Percentiles rank a stretch among this genome's conserved stretches.
Evolutionary conservation across 1,140 invertebrate species (phyloP).

Genomic region (Papilio polyxenes): DNA sequence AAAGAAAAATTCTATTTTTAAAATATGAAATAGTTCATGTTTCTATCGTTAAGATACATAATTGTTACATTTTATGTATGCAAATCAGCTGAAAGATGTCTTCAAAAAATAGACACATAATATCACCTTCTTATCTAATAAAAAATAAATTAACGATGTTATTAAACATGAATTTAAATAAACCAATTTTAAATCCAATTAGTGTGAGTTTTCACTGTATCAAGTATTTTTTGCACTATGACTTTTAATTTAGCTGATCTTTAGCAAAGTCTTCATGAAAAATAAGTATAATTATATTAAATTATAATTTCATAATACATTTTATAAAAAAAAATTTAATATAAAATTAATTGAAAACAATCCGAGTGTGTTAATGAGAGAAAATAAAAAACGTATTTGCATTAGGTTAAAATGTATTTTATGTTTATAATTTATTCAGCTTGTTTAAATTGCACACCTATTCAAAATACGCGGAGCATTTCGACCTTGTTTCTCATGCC

Average conservation of each 20-base stretch:
- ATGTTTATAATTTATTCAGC: neutral
- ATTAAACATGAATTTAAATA: no score
- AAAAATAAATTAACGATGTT: no score
- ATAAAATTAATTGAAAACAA: neutral
- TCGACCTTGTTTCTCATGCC: constrained; percentile 3
- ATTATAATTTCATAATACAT: neutral
- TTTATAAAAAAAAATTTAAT: neutral
- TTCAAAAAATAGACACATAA: no score
- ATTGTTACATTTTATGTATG: no score
- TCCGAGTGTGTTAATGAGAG: neutral
- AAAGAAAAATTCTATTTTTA: neutral
- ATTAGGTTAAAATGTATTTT: constrained; percentile 5
- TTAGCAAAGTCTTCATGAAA: neutral
- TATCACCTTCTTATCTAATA: no score
- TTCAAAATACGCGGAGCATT: neutral
- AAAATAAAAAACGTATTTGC: constrained; percentile 10
- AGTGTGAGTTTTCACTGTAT: no score
- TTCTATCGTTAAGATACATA: no score
- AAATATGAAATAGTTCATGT: no score
- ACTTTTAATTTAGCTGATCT: no score
- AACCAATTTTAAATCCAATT: no score
- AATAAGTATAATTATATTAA: neutral
- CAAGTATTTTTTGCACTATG: no score
- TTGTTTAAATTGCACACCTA: constrained; percentile 7
- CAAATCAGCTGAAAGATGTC: no score